phyloP scores from a whole-genome alignment of 2,113 vertebrate species.

The Podocnemis expansa region DNA sequence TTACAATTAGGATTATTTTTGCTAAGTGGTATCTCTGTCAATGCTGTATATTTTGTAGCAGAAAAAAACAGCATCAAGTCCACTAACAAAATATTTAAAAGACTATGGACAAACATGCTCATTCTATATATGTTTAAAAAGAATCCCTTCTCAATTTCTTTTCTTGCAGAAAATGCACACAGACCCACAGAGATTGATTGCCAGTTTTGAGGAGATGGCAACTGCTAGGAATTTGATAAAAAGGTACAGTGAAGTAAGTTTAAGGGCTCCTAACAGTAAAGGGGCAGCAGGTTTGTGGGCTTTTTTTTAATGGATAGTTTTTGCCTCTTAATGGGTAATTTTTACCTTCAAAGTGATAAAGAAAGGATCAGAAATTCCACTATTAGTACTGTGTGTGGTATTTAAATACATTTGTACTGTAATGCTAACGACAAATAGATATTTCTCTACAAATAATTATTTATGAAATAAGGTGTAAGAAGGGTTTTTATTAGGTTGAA shows the following conservation, averaged over 20 bases:
- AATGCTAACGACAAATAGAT: not conserved
- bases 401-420: not conserved
- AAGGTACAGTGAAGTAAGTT: fast-evolving
- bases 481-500: not conserved
- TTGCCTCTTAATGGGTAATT: not conserved
- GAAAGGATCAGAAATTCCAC: not conserved
- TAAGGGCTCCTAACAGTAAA: not conserved
- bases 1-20: fast-evolving
- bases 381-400: not conserved
- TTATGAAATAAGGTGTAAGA: not conserved
- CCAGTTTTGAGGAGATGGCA: not conserved
- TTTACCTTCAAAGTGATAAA: not conserved
- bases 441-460: not conserved
- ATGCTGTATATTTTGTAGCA: not conserved
- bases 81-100: not conserved
- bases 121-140: not conserved
- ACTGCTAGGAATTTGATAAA: not conserved
- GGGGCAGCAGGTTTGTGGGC: not conserved
- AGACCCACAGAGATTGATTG: not conserved
- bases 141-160: not conserved
- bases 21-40: fast-evolving
- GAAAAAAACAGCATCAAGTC: not conserved
- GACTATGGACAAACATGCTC: not conserved
- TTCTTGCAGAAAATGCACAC: not conserved
- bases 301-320: not conserved